A percentile compares a stretch with the other conserved stretches of the same genome.
Evolutionary conservation across 53 echinoderm and acorn worm species (phyloP).

Genomic region (Paelopatides confundens): DNA sequence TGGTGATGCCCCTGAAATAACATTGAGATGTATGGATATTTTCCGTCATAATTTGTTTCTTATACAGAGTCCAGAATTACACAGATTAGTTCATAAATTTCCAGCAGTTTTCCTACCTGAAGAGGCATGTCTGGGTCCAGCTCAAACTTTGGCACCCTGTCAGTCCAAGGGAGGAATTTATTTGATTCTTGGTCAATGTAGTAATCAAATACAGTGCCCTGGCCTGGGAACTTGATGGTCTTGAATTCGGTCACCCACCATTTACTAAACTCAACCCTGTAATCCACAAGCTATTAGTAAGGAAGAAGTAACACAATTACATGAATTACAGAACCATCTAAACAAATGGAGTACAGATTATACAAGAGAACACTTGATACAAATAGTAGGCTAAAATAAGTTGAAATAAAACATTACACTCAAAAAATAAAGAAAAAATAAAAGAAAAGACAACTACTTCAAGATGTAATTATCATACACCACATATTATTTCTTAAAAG

Average conservation of each 20-base stretch:
- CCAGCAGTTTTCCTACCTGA: constrained; percentile 78
- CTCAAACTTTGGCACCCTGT: constrained; percentile 93
- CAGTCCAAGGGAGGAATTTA: constrained; percentile 95
- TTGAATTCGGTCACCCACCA: constrained; percentile 99
- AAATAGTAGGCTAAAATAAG: too few species aligned
- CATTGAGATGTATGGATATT: not conserved
- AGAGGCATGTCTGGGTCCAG: constrained; percentile 93
- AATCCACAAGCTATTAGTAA: constrained; percentile 83
- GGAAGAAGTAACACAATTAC: not conserved
- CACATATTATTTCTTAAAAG: too few species aligned
- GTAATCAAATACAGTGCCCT: constrained; percentile 98
- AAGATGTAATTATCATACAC: too few species aligned
- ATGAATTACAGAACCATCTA: not conserved
- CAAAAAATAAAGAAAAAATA: too few species aligned
- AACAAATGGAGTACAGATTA: not conserved
- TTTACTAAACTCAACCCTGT: constrained; percentile 95
- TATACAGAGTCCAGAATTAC: not conserved
- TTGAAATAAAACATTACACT: too few species aligned
- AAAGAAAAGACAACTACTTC: too few species aligned
- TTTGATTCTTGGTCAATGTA: constrained; percentile 87
- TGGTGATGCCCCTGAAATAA: too few species aligned
- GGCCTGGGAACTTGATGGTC: constrained; percentile 99
- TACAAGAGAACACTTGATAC: not conserved
- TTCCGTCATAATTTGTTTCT: not conserved
- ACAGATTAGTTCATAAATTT: not conserved